These are phyloP conservation scores for Anastrepha ludens DNA, from an alignment of 1,140 invertebrate genomes.

Conservation along the genomic window DNA sequence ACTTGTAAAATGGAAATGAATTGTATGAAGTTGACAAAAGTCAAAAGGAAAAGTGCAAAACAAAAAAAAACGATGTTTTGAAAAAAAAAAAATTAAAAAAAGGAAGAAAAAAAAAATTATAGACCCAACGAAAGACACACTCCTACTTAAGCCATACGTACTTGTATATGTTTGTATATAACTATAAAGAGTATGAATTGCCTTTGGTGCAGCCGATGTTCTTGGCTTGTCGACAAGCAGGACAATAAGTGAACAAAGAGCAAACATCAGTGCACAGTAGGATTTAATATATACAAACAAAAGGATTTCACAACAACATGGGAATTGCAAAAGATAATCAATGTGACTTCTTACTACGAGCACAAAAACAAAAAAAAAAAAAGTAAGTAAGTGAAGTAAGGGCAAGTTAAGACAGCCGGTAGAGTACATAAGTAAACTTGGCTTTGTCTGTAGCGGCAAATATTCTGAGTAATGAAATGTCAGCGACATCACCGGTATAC, in stretches of 20 bases:
- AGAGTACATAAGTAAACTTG: constrained; percentile 45
- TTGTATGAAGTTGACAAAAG: constrained; percentile 38
- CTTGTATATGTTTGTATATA: no score
- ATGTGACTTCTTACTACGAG: neutral
- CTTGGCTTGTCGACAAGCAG: constrained; percentile 34
- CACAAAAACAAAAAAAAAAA: neutral
- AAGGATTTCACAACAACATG: constrained; percentile 31
- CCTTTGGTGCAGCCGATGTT: neutral
- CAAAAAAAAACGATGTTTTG: neutral
- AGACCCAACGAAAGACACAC: neutral
- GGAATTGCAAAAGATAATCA: constrained; percentile 32
- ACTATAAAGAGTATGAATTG: no score
- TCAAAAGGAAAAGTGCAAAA: constrained; percentile 7
- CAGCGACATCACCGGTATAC: neutral
- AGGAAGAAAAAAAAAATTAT: neutral
- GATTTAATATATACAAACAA: neutral
- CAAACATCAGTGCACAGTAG: constrained; percentile 15
- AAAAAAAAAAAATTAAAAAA: neutral
- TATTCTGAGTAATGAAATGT: constrained; percentile 39
- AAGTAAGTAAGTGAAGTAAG: neutral
- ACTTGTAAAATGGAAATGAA: constrained; percentile 51
- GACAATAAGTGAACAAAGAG: constrained; percentile 19
- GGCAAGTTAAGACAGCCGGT: neutral
- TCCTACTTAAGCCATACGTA: no score
- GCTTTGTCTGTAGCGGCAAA: constrained; percentile 9